A percentile compares a stretch with the other conserved stretches of the same genome.
phyloP scores from a whole-genome alignment of 2,888 invertebrate species.

The Odiellus spinosus region DNA sequence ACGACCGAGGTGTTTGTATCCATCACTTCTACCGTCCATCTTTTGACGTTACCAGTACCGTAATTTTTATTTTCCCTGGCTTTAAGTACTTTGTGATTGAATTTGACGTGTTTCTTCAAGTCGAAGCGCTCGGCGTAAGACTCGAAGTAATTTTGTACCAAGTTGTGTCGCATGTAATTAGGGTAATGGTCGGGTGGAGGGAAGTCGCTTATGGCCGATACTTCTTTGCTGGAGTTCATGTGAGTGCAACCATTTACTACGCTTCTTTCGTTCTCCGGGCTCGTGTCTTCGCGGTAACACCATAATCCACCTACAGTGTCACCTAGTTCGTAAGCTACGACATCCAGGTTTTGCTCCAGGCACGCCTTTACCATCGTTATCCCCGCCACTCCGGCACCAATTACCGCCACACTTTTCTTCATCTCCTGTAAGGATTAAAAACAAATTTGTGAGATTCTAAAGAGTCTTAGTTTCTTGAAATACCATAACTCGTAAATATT shows the following conservation, averaged over 20 bases:
- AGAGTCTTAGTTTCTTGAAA: no score
- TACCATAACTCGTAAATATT: no score
- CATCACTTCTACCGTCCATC: no score
- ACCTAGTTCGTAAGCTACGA: conserved; percentile 28
- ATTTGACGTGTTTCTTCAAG: conserved; percentile 17
- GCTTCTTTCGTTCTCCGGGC: conserved; percentile 13
- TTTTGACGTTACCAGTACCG: no score
- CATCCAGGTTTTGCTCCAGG: conserved; percentile 26
- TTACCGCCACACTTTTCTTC: conserved; percentile 19
- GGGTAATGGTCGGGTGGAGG: conserved; percentile 30
- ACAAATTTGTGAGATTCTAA: no score
- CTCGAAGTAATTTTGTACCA: conserved; percentile 28
- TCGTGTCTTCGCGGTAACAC: conserved; percentile 22
- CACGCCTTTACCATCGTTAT: conserved; percentile 30
- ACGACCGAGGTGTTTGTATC: no score
- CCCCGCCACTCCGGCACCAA: conserved; percentile 32
- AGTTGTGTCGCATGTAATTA: conserved; percentile 32
- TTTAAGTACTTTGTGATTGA: conserved; percentile 20
- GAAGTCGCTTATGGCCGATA: conserved; percentile 32
- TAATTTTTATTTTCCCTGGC: conserved; percentile 7
- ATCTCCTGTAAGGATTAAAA: no score
- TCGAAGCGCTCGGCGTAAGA: conserved; percentile 21
- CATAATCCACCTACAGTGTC: conserved; percentile 29
- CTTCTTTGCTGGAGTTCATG: conserved; percentile 31
- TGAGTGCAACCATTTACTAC: conserved; percentile 29